Conservation (phyloP, 2,888 invertebrate species). For the Drosophila mulleri region DNA sequence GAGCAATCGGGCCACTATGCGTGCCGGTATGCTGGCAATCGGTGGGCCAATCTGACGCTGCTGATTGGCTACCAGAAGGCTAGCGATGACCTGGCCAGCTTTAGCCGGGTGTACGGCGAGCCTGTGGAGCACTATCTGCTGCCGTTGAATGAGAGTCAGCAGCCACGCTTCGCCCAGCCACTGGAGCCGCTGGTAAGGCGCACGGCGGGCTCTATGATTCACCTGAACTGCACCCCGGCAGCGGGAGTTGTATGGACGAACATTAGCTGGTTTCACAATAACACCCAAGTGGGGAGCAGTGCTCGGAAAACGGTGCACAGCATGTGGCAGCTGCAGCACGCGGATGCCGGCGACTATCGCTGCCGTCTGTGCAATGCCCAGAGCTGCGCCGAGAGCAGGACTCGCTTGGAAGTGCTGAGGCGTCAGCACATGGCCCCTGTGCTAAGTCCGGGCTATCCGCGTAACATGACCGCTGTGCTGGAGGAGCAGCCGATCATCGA, state of each 20-base stretch:
- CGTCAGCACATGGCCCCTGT: constrained; percentile 89
- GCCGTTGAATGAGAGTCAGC: constrained; percentile 27
- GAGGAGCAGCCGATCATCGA: constrained; percentile 90
- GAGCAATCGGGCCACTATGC: constrained; percentile 79
- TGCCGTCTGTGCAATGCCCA: constrained; percentile 93
- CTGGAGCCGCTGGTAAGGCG: constrained; percentile 85
- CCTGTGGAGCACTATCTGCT: constrained; percentile 32
- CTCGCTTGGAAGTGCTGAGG: constrained; percentile 90
- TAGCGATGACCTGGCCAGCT: constrained; percentile 61
- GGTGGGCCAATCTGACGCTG: constrained; percentile 81
- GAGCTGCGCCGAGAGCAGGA: constrained; percentile 90
- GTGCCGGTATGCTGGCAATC: constrained; percentile 59
- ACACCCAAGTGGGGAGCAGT: constrained; percentile 82
- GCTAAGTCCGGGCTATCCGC: constrained; percentile 87
- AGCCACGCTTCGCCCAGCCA: constrained; percentile 38
- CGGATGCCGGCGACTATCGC: constrained; percentile 94
- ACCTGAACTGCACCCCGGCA: constrained; percentile 89
- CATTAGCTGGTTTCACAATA: constrained; percentile 93
- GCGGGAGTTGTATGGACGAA: constrained; percentile 88
- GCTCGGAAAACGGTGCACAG: constrained; percentile 88
- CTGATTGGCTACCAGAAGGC: constrained; percentile 53
- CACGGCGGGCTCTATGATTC: constrained; percentile 91
- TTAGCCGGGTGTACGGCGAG: constrained; percentile 33
- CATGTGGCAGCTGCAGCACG: constrained; percentile 91
- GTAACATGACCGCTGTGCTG: constrained; percentile 91